Conservation (phyloP, 37 sponge, comb jelly and placozoan species). For the Chondrosia reniformis region DNA sequence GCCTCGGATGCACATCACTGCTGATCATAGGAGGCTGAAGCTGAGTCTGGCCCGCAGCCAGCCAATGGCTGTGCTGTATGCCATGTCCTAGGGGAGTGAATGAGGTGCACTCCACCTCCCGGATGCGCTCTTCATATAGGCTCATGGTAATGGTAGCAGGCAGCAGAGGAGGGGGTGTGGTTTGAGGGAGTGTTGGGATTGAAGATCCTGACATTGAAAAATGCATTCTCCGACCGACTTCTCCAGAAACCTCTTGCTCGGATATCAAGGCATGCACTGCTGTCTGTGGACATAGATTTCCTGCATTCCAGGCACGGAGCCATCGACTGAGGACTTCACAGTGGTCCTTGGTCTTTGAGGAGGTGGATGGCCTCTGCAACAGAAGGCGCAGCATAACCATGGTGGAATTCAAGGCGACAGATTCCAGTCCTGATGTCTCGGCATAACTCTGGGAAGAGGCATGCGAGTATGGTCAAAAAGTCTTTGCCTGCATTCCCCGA, state of each 20-base stretch:
- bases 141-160: background rate
- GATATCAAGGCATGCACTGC: background rate
- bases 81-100: constrained; percentile 16
- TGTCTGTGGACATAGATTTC: background rate
- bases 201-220: background rate
- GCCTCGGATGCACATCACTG: too few relatives aligned
- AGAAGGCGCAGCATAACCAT: constrained; percentile 5
- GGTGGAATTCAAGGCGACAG: background rate
- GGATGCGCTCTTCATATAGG: background rate
- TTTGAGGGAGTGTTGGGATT: background rate
- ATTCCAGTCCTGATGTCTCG: background rate
- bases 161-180: constrained; percentile 5
- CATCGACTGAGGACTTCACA: background rate
- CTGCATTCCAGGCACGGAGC: background rate
- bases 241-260: background rate
- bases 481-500: background rate
- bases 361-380: background rate
- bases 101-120: background rate
- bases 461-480: background rate
- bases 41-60: too few relatives aligned
- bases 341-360: background rate
- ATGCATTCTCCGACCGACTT: background rate
- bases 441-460: background rate
- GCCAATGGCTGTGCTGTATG: too few relatives aligned
- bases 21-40: too few relatives aligned